phyloP scores from a whole-genome alignment of 2,888 invertebrate genomes.

The Dorcus parallelipipedus region DNA sequence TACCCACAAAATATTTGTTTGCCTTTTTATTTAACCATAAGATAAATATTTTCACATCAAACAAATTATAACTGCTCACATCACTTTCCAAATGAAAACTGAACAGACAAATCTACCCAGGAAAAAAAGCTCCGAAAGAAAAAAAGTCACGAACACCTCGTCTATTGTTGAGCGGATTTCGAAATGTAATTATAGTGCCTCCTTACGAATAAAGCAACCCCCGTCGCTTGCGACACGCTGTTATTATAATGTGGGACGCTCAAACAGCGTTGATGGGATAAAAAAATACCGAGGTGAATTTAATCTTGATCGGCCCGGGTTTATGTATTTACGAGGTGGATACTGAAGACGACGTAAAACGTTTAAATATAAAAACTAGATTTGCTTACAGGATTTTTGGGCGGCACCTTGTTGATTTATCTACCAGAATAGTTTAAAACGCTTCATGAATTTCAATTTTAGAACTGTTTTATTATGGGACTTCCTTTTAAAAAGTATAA shows the following conservation, averaged over 20 bases:
- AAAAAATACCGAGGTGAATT: conserved; percentile 8
- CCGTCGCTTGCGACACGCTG: conserved; percentile 2
- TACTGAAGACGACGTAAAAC: neutral
- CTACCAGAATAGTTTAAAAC: conserved; percentile 1
- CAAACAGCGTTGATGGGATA: conserved; percentile 8
- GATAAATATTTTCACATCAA: neutral
- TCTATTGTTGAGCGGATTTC: neutral
- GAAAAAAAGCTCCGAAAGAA: neutral
- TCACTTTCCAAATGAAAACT: neutral
- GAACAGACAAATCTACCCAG: neutral
- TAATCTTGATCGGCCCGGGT: conserved; percentile 14
- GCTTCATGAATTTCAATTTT: neutral
- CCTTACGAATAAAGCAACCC: conserved; percentile 1
- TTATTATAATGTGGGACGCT: neutral
- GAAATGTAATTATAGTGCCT: conserved; percentile 10
- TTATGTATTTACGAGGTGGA: conserved; percentile 1
- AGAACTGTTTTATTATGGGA: too few relatives aligned
- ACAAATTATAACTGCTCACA: neutral
- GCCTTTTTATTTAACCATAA: neutral
- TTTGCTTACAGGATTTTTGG: neutral
- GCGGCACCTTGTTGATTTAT: neutral
- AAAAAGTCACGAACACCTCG: conserved; percentile 2
- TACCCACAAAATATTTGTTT: conserved; percentile 1
- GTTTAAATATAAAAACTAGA: neutral
- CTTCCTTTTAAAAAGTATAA: too few relatives aligned